These are phyloP conservation scores for Otus scops DNA, from an alignment of 2,797 vertebrate species.

Conservation along the genomic window DNA sequence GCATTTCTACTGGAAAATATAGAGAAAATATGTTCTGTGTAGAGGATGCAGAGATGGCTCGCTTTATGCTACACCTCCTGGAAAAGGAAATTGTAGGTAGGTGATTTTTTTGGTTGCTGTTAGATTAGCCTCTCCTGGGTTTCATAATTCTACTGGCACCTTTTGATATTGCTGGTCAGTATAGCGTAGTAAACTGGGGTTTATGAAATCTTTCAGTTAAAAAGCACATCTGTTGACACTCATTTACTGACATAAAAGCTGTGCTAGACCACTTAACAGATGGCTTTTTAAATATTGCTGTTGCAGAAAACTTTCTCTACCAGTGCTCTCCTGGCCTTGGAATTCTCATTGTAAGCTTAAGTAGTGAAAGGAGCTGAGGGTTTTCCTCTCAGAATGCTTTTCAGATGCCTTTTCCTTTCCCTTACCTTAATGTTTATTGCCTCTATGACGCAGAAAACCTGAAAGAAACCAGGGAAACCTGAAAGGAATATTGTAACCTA, in stretches of 20 bases:
- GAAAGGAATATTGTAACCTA: not conserved
- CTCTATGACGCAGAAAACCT: not conserved
- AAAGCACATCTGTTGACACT: not conserved
- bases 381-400: not conserved
- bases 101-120: not conserved
- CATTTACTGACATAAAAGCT: not conserved
- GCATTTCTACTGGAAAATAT: not conserved
- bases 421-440: not conserved
- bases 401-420: not conserved
- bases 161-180: slow-evolving; percentile 27
- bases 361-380: accelerated
- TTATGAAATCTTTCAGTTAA: not conserved
- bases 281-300: not conserved
- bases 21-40: not conserved
- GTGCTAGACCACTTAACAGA: not conserved
- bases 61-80: not conserved
- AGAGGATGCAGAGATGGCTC: not conserved
- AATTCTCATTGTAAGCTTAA: not conserved
- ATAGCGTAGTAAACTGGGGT: not conserved
- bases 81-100: slow-evolving; percentile 6
- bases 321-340: not conserved
- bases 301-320: not conserved
- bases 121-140: not conserved
- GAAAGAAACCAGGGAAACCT: not conserved
- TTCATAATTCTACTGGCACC: slow-evolving; percentile 17